Percentiles rank a stretch among this genome's conserved stretches.
Conservation (phyloP, 2,888 invertebrate genomes). For the Pollenia angustigena region DNA sequence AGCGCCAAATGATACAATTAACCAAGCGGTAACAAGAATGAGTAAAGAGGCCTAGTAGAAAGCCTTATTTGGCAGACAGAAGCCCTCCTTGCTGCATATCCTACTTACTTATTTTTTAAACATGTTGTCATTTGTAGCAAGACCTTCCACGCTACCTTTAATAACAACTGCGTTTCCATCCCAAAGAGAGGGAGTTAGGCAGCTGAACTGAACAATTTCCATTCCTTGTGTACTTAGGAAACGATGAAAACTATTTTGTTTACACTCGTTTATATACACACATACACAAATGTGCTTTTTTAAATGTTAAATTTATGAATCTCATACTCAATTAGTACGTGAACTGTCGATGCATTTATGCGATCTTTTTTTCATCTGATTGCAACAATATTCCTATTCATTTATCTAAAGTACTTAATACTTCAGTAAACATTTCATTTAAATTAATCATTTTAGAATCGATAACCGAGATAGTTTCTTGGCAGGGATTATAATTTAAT, state of each 20-base stretch:
- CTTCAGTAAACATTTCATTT: neutral
- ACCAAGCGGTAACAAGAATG: too few relatives aligned
- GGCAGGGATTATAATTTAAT: neutral
- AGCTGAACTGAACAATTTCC: too few relatives aligned
- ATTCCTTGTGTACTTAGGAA: too few relatives aligned
- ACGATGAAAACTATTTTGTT: neutral
- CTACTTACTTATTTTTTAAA: too few relatives aligned
- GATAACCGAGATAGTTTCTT: neutral
- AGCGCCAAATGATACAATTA: slow-evolving; percentile 21
- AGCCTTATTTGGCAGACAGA: too few relatives aligned
- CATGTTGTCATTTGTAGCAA: too few relatives aligned
- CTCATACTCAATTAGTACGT: neutral
- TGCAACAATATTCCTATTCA: neutral
- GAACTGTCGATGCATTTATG: neutral
- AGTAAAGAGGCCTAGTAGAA: too few relatives aligned
- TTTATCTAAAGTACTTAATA: slow-evolving; percentile 2
- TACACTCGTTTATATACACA: neutral
- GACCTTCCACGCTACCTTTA: neutral
- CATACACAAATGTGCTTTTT: neutral
- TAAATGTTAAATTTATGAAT: neutral
- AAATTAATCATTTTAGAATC: neutral
- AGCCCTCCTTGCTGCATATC: too few relatives aligned
- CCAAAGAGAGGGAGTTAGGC: too few relatives aligned
- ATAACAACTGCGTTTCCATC: too few relatives aligned
- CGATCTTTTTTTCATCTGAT: neutral